These are phyloP conservation scores for Synergus umbraculus DNA, from an alignment of 2,888 invertebrate genomes.

Conservation along the genomic window DNA sequence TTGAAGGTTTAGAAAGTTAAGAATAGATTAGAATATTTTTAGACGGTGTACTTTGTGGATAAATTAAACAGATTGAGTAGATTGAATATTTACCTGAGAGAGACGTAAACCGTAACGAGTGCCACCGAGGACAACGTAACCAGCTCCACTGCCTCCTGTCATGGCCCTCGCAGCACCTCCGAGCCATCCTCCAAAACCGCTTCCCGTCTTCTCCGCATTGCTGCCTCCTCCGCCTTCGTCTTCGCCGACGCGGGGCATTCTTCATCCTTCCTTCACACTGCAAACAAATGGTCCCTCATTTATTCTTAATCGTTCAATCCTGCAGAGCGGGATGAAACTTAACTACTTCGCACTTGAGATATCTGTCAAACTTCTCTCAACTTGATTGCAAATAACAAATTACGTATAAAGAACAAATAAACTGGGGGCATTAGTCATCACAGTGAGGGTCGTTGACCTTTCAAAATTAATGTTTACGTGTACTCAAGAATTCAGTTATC, in stretches of 20 bases:
- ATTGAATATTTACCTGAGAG: slow-evolving; percentile 66
- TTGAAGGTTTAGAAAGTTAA: background rate
- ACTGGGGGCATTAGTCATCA: background rate
- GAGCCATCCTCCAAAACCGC: slow-evolving; percentile 69
- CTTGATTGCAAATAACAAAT: slow-evolving; percentile 9
- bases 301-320: slow-evolving; percentile 30
- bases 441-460: background rate
- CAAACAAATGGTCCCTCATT: slow-evolving; percentile 43
- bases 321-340: background rate
- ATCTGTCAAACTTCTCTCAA: background rate
- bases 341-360: background rate
- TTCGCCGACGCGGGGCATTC: slow-evolving; percentile 75
- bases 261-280: slow-evolving; percentile 74
- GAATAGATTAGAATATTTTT: background rate
- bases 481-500: background rate
- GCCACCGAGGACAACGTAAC: slow-evolving; percentile 84
- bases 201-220: slow-evolving; percentile 60
- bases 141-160: slow-evolving; percentile 67
- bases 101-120: slow-evolving; percentile 85
- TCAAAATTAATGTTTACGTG: background rate
- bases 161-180: slow-evolving; percentile 71
- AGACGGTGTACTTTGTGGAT: background rate
- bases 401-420: background rate
- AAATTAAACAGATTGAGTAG: background rate
- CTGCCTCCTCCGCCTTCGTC: slow-evolving; percentile 71